phyloP scores from a whole-genome alignment of 1,140 invertebrate species.

The Trachymyrmex cornetzi region DNA sequence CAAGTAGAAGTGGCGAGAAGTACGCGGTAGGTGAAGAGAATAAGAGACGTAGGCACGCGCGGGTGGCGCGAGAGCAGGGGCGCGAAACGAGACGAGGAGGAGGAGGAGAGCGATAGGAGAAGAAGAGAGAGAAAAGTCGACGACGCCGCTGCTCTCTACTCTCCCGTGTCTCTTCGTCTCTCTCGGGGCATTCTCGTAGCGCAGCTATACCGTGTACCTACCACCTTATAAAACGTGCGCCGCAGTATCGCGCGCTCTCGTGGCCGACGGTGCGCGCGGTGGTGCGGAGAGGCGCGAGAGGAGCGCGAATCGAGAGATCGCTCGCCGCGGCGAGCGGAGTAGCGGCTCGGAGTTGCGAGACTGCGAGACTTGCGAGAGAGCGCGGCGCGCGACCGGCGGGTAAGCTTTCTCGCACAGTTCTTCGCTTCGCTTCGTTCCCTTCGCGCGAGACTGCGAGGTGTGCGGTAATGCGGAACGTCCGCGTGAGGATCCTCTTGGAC shows the following conservation, averaged over 20 bases:
- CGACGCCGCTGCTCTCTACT: not conserved
- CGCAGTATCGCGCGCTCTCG: conserved; percentile 44
- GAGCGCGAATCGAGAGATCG: conserved; percentile 34
- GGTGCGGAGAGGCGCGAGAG: conserved; percentile 28
- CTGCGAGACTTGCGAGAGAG: conserved; percentile 23
- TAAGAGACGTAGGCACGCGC: conserved; percentile 8
- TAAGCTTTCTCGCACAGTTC: conserved; percentile 56
- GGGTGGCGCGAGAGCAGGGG: conserved; percentile 42
- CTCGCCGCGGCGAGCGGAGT: no score
- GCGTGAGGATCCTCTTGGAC: not conserved
- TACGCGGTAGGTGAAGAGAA: conserved; percentile 32
- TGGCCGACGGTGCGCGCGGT: not conserved
- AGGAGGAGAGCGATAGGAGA: not conserved
- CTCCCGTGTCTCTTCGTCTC: conserved; percentile 54
- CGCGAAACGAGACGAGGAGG: not conserved
- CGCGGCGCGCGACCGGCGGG: conserved; percentile 13
- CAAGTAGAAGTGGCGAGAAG: conserved; percentile 27
- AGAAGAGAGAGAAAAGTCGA: not conserved
- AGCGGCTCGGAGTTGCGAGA: conserved; percentile 6
- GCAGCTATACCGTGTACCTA: conserved; percentile 46
- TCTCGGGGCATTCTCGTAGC: conserved; percentile 66
- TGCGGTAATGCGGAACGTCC: conserved; percentile 40
- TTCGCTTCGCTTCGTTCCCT: conserved; percentile 28
- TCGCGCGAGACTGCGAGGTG: not conserved
- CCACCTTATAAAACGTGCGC: conserved; percentile 57